Evolutionary conservation across 2,888 invertebrate species (phyloP), one percentile per base, ranked within the genome.

Genomic region (Drosophila buzzatii): DNA sequence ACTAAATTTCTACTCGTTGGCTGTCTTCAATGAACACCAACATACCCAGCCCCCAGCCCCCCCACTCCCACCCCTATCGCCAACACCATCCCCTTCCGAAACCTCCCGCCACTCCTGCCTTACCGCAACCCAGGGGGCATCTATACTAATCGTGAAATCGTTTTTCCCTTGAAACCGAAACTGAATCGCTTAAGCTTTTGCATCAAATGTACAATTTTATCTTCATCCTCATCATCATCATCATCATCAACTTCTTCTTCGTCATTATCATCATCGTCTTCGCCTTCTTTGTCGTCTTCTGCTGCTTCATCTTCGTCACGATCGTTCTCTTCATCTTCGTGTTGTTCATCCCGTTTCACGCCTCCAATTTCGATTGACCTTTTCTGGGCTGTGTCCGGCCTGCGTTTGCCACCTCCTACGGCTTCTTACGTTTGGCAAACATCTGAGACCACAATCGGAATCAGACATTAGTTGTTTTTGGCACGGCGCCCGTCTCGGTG

Each of bases 401-500:
- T 20, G 4, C 33, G 35, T 35, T 47, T 37, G 47, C 58, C 58
- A 12, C 3, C 35, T 8, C 8, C 23, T 75, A 84, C 1, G 73
- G 74, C 67, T 85, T 83, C 51, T 83, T 88, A 57, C 90, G 82
- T 44, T 77, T 90, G 72, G 71, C 73, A 74, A 90, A 90, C 71
- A 90, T 72, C 56, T 83, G 80, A 12, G 83, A 74, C 79, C 81
- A 87, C 73, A 85, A 82, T 87, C 86, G 71, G 72, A 90, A 88
- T 87, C 89, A 87, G 53, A 90, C 89, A 76, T 70, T 81, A 16
- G 85, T 67, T 4, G 77, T 60, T 55, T 81, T 88, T 18, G 86
- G 74, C 42, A 73, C 74, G 10, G 84, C 70, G 3, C 79, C 87
- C 9, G 73, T 70, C 60, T 81, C 68, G 73, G 66, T 60, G 10